These are phyloP conservation scores for Ginglymostoma cirratum DNA, from an alignment of 2,113 vertebrate species.

Conservation along the genomic window DNA sequence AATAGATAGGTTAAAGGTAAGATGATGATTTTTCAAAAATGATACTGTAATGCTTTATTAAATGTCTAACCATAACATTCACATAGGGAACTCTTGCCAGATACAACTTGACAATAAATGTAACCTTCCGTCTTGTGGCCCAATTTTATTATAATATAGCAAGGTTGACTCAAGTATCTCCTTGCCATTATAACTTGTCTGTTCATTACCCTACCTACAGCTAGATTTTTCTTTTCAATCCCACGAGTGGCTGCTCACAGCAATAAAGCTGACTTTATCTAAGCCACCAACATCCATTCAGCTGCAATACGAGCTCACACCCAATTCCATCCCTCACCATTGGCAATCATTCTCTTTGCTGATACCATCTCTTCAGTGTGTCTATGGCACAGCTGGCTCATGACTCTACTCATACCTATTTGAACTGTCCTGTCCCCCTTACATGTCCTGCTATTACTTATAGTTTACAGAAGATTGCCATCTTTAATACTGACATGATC, in stretches of 20 bases:
- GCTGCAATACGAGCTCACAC: not conserved
- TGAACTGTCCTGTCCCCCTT: not conserved
- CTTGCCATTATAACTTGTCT: not conserved
- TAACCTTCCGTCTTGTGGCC: not conserved
- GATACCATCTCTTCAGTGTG: not conserved
- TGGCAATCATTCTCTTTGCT: not conserved
- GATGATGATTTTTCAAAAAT: not conserved
- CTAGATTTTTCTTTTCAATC: not conserved
- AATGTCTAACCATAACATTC: not conserved
- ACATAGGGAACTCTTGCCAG: not conserved
- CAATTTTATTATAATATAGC: not conserved
- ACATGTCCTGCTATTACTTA: not conserved
- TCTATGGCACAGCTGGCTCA: not conserved
- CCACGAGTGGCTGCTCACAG: not conserved
- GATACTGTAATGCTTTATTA: not conserved
- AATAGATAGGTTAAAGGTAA: slow-evolving; percentile 18
- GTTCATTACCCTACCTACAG: not conserved
- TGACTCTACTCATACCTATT: not conserved
- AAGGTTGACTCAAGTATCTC: not conserved
- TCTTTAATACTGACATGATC: not conserved
- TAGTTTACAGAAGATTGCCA: not conserved
- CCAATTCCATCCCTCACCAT: not conserved
- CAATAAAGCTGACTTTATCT: not conserved
- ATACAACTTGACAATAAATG: not conserved
- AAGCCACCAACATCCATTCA: not conserved